Percentiles rank a stretch among this genome's conserved stretches.
Evolutionary conservation across 1,140 invertebrate genomes (phyloP).

Genomic region (Trichogramma pretiosum): DNA sequence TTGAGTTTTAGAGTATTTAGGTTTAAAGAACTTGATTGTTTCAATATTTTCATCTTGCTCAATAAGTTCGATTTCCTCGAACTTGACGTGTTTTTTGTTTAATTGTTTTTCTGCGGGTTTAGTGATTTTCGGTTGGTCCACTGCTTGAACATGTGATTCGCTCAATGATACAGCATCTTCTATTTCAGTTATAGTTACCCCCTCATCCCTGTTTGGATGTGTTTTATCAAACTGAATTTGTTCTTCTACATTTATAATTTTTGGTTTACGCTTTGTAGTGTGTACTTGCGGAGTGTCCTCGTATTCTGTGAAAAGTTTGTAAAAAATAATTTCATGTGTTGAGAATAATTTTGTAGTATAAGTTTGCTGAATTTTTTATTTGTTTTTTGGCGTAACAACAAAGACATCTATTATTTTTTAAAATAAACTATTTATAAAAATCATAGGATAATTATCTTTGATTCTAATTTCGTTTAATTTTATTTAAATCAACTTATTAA

Average conservation of each 20-base stretch:
- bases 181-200: constrained; percentile 32
- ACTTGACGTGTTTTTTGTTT: constrained; percentile 15
- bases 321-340: too few relatives aligned
- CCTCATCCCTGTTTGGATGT: constrained; percentile 33
- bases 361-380: too few relatives aligned
- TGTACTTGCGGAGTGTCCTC: constrained; percentile 45
- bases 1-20: constrained; percentile 29
- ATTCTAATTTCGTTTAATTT: too few relatives aligned
- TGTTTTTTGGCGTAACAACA: too few relatives aligned
- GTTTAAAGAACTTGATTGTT: constrained; percentile 25
- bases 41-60: constrained; percentile 38
- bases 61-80: too few relatives aligned
- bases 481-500: too few relatives aligned
- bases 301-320: constrained; percentile 49
- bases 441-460: too few relatives aligned
- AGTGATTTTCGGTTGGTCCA: constrained; percentile 19
- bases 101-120: too few relatives aligned
- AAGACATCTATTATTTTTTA: too few relatives aligned
- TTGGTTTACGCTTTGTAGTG: constrained; percentile 41
- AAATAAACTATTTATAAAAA: too few relatives aligned
- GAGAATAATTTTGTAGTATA: too few relatives aligned
- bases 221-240: constrained; percentile 31
- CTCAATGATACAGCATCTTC: constrained; percentile 23
- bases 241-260: constrained; percentile 37
- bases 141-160: constrained; percentile 11